Base-by-base conservation (phyloP, 2,113 vertebrate species). In the Egretta garzetta region DNA sequence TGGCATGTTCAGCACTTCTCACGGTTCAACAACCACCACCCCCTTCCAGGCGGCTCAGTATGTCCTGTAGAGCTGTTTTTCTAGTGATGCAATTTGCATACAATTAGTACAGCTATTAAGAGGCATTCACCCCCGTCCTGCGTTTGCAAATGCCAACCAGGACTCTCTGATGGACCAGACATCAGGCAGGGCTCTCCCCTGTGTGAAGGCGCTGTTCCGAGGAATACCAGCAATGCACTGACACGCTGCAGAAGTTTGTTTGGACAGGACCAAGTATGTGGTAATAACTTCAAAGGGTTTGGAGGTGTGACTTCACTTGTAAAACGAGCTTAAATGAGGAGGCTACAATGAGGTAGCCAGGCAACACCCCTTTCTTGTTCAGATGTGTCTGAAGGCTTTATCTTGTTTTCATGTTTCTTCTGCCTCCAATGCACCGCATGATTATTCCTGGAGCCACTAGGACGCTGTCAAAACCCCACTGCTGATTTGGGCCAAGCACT, bases 271-370 rank as follows among this genome's bases (percentile, higher is more conserved):
- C 20, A 50, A 13, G 58, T 8, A 43, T 85, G 80, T 60, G 74
- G 52, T 35, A 89, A 86, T 10, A 66, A 76, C 39, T 81, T 92
- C 80, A 95, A 86, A 95, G 58, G 17, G 20, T n/a, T 43, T 55
- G 52, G 39, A 85, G 68, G 45, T 66, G 62, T 89, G 80, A 88
- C 49, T 74, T 83, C 8, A 12, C 37, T 58, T 75, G 50, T 80
- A 70, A 49, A 89, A 71, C 12, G 8, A 43, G 23, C 45, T 55
- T 45, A 45, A 85, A 71, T 12, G 50, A 60, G 45, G 73, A 88
- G 56, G 60, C 8, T 68, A 21, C 37, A 23, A 5, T 7, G 49
- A 71, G 32, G 45, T 21, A 60, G 39, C 37, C 74, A 60, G 68
- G 32, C 39, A 85, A 70, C 85, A 80, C 30, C 37, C 64, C 37